Evolutionary conservation across 1,140 invertebrate species (phyloP).

Genomic region (Heliconius himera): DNA sequence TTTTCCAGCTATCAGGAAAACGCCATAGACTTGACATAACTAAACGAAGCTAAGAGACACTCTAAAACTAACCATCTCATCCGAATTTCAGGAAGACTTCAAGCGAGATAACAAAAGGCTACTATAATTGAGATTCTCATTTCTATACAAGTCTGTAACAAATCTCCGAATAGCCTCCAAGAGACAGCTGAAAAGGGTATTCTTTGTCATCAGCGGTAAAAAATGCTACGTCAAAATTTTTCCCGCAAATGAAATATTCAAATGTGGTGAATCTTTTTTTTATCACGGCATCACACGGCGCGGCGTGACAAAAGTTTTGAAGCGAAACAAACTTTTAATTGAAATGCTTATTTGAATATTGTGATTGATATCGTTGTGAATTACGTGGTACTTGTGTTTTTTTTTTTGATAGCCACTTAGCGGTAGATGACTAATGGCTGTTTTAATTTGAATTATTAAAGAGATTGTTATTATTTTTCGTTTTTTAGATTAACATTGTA

Average conservation of each 20-base stretch:
- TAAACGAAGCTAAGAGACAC: neutral
- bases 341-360: constrained; percentile 14
- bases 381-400: neutral
- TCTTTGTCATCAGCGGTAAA: constrained; percentile 37
- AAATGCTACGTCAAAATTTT: constrained; percentile 34
- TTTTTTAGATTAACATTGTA: no score
- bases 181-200: constrained; percentile 39
- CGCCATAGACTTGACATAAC: neutral
- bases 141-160: constrained; percentile 30
- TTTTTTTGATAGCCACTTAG: no score
- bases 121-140: constrained; percentile 32
- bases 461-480: no score
- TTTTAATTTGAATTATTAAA: no score
- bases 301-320: constrained; percentile 1
- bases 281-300: neutral
- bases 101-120: constrained; percentile 29
- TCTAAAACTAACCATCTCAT: neutral
- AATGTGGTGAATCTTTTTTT: constrained; percentile 20
- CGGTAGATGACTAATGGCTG: no score
- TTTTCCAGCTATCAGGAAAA: neutral
- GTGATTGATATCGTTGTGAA: constrained; percentile 6
- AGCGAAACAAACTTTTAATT: constrained; percentile 8
- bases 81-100: constrained; percentile 19
- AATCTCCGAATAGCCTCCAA: constrained; percentile 29
- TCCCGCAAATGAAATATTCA: constrained; percentile 21